phyloP scores from a whole-genome alignment of 2,113 vertebrate genomes.

The Elachura formosa region DNA sequence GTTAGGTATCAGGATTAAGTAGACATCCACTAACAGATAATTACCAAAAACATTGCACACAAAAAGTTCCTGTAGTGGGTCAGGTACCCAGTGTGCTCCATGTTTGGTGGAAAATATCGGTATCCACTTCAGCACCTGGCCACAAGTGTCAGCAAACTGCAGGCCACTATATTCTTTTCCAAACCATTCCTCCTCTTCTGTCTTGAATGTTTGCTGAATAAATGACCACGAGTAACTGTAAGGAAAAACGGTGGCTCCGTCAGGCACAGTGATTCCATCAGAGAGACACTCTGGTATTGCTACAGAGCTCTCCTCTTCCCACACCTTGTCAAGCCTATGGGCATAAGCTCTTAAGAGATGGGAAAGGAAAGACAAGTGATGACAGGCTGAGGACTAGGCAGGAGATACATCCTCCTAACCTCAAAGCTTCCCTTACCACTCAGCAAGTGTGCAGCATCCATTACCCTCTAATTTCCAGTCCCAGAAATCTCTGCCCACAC shows the following conservation, averaged over 20 bases:
- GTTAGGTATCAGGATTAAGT: neutral
- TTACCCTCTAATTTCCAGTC: neutral
- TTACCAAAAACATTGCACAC: neutral
- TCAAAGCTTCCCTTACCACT: neutral
- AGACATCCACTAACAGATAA: neutral
- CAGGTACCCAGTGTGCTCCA: neutral
- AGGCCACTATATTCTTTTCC: neutral
- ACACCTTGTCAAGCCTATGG: neutral
- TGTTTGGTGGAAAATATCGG: neutral
- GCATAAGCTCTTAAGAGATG: neutral
- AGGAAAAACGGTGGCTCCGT: neutral
- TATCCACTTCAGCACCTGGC: neutral
- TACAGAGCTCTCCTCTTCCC: neutral
- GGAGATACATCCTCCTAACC: neutral
- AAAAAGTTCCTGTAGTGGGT: neutral
- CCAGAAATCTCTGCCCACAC: neutral
- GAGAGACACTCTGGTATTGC: neutral
- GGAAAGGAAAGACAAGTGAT: neutral
- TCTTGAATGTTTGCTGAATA: neutral
- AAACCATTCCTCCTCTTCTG: neutral
- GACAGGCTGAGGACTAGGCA: neutral
- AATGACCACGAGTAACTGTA: neutral
- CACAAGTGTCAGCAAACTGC: neutral
- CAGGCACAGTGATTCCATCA: neutral
- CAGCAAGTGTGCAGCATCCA: neutral